These are phyloP conservation scores for Pemphigus obesinymphae DNA, from an alignment of 1,140 invertebrate species.

Conservation along the genomic window DNA sequence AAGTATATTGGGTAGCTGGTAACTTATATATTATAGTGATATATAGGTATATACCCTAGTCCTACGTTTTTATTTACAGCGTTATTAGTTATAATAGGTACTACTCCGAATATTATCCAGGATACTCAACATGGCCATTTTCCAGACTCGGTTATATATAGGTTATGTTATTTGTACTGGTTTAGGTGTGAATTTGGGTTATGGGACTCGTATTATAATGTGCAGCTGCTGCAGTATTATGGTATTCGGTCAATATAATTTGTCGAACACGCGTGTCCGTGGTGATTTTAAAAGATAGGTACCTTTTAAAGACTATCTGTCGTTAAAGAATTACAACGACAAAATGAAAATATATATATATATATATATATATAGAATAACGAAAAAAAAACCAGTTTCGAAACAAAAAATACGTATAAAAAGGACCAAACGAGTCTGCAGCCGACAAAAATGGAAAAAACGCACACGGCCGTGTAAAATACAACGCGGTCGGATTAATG, in stretches of 20 bases:
- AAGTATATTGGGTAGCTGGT: too few species aligned
- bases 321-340: background rate
- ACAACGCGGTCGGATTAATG: slow-evolving; percentile 28
- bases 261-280: slow-evolving; percentile 5
- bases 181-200: too few species aligned
- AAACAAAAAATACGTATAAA: background rate
- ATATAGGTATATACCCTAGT: too few species aligned
- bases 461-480: background rate
- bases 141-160: too few species aligned
- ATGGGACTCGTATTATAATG: background rate
- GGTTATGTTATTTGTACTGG: background rate
- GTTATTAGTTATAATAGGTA: too few species aligned
- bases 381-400: slow-evolving; percentile 11
- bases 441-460: background rate
- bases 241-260: slow-evolving; percentile 20
- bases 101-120: too few species aligned
- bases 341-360: background rate
- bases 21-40: too few species aligned
- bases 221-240: background rate
- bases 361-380: too few species aligned
- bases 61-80: too few species aligned
- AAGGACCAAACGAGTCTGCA: background rate
- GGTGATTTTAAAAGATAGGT: slow-evolving; percentile 26
- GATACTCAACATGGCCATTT: too few species aligned
- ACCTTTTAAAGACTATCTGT: slow-evolving; percentile 15